Conservation (phyloP, 1,140 invertebrate genomes). For the Dreissena polymorpha region DNA sequence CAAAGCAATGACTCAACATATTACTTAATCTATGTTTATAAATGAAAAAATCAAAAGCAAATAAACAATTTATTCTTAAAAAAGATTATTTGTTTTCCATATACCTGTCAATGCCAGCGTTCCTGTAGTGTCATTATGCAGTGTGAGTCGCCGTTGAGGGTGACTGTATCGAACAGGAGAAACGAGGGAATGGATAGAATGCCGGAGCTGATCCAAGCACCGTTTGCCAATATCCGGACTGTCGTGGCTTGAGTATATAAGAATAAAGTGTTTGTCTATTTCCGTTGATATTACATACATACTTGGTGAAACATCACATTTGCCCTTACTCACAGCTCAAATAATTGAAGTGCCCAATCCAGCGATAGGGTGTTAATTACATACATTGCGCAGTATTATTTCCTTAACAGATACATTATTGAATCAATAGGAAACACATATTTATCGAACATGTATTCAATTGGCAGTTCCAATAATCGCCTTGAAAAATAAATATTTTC, state of each 20-base stretch:
- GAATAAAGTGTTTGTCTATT: not conserved
- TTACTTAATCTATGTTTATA: not conserved
- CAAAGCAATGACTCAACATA: too few relatives aligned
- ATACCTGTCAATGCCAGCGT: conserved; percentile 57
- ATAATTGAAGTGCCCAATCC: not conserved
- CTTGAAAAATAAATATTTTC: too few relatives aligned
- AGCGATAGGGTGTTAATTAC: too few relatives aligned
- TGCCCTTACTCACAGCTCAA: not conserved
- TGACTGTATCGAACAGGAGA: conserved; percentile 44
- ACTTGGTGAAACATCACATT: too few relatives aligned
- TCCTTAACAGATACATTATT: too few relatives aligned
- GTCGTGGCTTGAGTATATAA: conserved; percentile 34
- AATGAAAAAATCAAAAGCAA: not conserved
- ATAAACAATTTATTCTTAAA: not conserved
- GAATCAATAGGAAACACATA: too few relatives aligned
- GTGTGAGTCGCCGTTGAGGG: not conserved
- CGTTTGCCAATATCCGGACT: conserved; percentile 36
- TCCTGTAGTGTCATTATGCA: conserved; percentile 42
- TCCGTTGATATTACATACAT: too few relatives aligned
- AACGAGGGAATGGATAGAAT: conserved; percentile 57
- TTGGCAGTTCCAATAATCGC: too few relatives aligned
- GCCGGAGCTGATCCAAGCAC: conserved; percentile 55
- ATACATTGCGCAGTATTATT: too few relatives aligned
- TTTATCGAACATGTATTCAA: too few relatives aligned
- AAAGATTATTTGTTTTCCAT: not conserved